phyloP scores from a whole-genome alignment of 2,888 invertebrate species.

The Hirtodrosophila alboralis region DNA sequence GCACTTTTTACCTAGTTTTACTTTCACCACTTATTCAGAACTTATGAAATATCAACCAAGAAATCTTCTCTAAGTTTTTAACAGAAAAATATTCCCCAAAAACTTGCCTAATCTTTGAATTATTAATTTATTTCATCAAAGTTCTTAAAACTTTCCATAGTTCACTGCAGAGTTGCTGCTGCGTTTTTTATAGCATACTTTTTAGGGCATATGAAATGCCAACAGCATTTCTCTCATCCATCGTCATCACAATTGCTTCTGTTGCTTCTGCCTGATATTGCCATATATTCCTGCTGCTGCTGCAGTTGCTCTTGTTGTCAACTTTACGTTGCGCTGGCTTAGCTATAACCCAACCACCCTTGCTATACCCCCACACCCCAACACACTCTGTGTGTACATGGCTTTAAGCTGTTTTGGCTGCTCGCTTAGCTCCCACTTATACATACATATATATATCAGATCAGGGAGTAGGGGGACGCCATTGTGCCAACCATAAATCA shows the following conservation, averaged over 20 bases:
- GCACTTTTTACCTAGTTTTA: too few relatives aligned
- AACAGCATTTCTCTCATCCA: conserved; percentile 25
- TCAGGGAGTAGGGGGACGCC: conserved; percentile 28
- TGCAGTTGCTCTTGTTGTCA: conserved; percentile 36
- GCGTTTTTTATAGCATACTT: conserved; percentile 49
- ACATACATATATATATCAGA: conserved; percentile 22
- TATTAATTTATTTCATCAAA: too few relatives aligned
- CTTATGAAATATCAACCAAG: too few relatives aligned
- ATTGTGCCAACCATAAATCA: conserved; percentile 75
- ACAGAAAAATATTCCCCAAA: too few relatives aligned
- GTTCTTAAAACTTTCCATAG: too few relatives aligned
- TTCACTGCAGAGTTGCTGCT: conserved; percentile 7
- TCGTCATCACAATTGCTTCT: conserved; percentile 22
- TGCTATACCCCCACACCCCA: neutral
- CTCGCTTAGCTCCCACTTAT: conserved; percentile 25
- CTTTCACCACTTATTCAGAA: too few relatives aligned
- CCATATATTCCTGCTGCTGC: neutral
- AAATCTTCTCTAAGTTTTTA: too few relatives aligned
- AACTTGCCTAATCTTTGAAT: too few relatives aligned
- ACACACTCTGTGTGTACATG: conserved; percentile 12
- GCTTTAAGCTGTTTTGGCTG: conserved; percentile 41
- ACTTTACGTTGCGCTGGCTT: conserved; percentile 55
- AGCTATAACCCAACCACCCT: conserved; percentile 15
- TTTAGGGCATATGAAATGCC: conserved; percentile 33
- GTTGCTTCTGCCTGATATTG: conserved; percentile 8